Evolutionary conservation across 2,888 invertebrate species (phyloP).

Genomic region (Hesperia comma): DNA sequence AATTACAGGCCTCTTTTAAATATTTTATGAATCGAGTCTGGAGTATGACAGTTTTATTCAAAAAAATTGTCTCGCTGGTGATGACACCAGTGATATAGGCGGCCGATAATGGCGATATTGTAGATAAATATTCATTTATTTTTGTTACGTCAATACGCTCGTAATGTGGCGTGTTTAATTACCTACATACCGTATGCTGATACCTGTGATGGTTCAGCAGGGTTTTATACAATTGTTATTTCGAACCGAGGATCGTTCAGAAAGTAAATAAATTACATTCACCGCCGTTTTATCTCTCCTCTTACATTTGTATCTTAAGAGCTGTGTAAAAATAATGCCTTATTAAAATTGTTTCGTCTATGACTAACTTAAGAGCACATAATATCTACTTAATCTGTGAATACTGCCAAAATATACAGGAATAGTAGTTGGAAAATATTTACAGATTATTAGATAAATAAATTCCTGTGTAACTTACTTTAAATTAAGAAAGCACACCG

Average conservation of each 20-base stretch:
- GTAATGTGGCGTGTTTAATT: background rate
- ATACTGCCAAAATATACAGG: slow-evolving; percentile 45
- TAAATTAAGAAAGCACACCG: slow-evolving; percentile 20
- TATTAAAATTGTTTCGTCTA: slow-evolving; percentile 65
- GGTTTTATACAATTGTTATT: background rate
- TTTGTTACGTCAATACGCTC: background rate
- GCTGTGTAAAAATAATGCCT: slow-evolving; percentile 75
- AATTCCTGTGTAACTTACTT: slow-evolving; percentile 12
- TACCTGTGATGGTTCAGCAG: background rate
- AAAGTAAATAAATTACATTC: slow-evolving; percentile 11
- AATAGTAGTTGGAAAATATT: slow-evolving; percentile 27
- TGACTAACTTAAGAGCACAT: slow-evolving; percentile 62
- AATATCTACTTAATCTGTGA: slow-evolving; percentile 51
- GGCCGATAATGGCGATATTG: background rate
- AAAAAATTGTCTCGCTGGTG: background rate
- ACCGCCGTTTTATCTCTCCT: slow-evolving; percentile 41
- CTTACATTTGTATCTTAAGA: slow-evolving; percentile 48
- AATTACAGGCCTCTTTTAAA: background rate
- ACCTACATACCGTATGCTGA: background rate
- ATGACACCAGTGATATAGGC: background rate
- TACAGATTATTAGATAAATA: slow-evolving; percentile 44
- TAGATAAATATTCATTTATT: background rate
- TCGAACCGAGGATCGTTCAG: background rate
- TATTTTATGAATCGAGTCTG: slow-evolving; percentile 1
- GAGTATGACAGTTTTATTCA: slow-evolving; percentile 5